Percentiles rank a stretch among this genome's conserved stretches.
These are phyloP conservation scores for Dolichopus griseipennis DNA, from an alignment of 2,888 invertebrate genomes.

Conservation along the genomic window DNA sequence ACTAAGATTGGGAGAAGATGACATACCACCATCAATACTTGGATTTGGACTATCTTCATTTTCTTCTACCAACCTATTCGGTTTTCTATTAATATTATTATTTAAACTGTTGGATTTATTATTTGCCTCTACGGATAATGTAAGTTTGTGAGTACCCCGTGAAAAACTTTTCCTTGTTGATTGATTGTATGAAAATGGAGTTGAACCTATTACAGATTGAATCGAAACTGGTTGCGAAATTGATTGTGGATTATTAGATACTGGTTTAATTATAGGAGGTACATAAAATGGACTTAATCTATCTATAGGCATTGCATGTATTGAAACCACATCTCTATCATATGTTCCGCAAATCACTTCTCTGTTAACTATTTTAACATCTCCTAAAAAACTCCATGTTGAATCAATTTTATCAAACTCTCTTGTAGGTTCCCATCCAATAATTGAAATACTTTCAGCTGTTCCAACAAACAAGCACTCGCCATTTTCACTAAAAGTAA, in stretches of 20 bases:
- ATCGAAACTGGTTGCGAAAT: not conserved
- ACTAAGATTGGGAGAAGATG: conserved; percentile 39
- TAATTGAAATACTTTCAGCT: conserved; percentile 76
- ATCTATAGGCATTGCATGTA: conserved; percentile 79
- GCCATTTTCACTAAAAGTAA: conserved; percentile 69
- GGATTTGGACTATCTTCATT: conserved; percentile 32
- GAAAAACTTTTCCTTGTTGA: conserved; percentile 64
- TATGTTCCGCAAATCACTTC: conserved; percentile 88
- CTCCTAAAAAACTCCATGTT: conserved; percentile 81
- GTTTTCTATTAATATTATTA: conserved; percentile 8
- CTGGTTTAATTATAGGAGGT: not conserved
- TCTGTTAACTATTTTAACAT: conserved; percentile 81
- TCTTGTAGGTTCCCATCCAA: conserved; percentile 90
- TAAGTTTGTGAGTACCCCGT: conserved; percentile 39
- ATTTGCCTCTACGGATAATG: conserved; percentile 34
- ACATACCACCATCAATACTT: conserved; percentile 26
- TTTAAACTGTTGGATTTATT: conserved; percentile 7
- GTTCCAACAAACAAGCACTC: conserved; percentile 81
- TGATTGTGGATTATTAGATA: not conserved
- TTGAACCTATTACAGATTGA: conserved; percentile 26
- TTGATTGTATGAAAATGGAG: conserved; percentile 53
- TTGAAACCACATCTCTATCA: conserved; percentile 73
- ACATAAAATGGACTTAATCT: conserved; percentile 69
- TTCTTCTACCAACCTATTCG: conserved; percentile 29
- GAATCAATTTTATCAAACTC: conserved; percentile 75